Evolutionary conservation across 2,113 vertebrate species (phyloP).

Genomic region (Apus apus): DNA sequence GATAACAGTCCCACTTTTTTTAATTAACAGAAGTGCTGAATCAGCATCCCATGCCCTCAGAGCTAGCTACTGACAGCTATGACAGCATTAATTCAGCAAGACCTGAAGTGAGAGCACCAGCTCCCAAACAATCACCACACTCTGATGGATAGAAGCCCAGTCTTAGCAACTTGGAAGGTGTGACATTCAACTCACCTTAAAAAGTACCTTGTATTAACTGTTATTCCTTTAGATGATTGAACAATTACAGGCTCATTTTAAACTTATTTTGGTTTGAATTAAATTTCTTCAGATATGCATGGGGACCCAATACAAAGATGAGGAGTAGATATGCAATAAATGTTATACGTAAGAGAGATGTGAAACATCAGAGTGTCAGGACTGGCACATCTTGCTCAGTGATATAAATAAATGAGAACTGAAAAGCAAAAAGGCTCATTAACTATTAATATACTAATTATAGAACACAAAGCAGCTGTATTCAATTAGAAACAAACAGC

Average conservation of each 20-base stretch:
- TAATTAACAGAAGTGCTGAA: not conserved
- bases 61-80: not conserved
- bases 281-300: not conserved
- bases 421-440: not conserved
- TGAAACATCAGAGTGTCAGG: not conserved
- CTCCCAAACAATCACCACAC: not conserved
- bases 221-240: not conserved
- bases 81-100: not conserved
- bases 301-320: not conserved
- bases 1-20: not conserved
- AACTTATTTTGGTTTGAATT: accelerated
- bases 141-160: not conserved
- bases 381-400: not conserved
- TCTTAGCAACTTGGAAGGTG: not conserved
- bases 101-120: not conserved
- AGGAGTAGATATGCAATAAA: not conserved
- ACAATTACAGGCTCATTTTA: not conserved
- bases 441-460: not conserved
- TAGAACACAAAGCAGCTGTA: not conserved
- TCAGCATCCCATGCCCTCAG: not conserved
- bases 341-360: not conserved
- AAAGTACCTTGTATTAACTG: not conserved
- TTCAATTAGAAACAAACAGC: not conserved
- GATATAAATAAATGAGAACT: not conserved
- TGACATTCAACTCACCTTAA: not conserved